These are phyloP conservation scores for Agelaius phoeniceus DNA, from an alignment of 2,113 vertebrate species.

Conservation along the genomic window DNA sequence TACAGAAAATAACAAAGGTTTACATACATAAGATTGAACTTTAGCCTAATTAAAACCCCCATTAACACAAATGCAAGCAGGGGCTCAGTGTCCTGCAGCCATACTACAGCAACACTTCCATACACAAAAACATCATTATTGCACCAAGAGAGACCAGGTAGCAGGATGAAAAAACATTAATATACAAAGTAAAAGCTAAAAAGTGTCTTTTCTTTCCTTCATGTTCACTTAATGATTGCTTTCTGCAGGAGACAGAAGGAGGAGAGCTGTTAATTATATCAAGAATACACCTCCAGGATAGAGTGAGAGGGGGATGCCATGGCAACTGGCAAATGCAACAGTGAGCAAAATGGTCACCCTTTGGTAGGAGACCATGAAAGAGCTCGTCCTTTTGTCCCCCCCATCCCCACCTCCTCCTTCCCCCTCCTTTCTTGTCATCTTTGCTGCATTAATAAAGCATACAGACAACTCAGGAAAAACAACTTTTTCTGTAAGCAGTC, in stretches of 20 bases:
- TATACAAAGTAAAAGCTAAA: constrained; percentile 9
- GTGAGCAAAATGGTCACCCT: constrained; percentile 71
- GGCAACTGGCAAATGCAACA: constrained; percentile 81
- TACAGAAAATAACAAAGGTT: neutral
- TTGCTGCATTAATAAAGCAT: constrained; percentile 42
- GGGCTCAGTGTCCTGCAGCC: neutral
- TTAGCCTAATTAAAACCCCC: neutral
- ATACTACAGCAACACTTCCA: neutral
- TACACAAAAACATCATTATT: neutral
- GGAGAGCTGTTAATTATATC: constrained; percentile 82
- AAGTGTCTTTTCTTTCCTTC: constrained; percentile 50
- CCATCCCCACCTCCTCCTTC: constrained; percentile 19
- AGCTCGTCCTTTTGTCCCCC: constrained; percentile 21
- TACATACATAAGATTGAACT: neutral
- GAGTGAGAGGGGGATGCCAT: constrained; percentile 79
- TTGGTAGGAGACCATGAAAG: constrained; percentile 46
- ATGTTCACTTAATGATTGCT: constrained; percentile 76
- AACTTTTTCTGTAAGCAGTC: constrained; percentile 57
- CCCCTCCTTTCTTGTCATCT: neutral
- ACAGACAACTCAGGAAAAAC: constrained; percentile 57
- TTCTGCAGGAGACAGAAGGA: constrained; percentile 78
- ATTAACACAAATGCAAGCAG: neutral
- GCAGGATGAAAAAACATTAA: neutral
- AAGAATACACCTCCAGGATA: constrained; percentile 73
- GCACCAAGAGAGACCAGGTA: neutral